Conservation (phyloP, 2,888 invertebrate genomes). For the Crocallis elinguaria region DNA sequence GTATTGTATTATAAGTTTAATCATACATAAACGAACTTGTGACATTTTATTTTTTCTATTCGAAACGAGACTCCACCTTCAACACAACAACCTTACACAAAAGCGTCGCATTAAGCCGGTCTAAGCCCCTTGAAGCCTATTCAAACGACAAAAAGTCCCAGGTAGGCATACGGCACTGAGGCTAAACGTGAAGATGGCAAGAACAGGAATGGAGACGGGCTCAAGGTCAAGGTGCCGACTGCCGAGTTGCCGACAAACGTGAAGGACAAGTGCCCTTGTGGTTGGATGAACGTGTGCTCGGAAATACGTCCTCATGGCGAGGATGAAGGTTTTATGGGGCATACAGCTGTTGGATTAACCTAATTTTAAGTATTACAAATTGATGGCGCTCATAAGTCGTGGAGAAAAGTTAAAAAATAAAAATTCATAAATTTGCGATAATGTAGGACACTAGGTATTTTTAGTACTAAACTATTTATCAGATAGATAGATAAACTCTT, state of each 20-base stretch:
- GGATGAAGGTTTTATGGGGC: not conserved
- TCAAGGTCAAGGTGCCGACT: not conserved
- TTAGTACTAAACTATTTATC: too few relatives aligned
- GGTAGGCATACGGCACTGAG: not conserved
- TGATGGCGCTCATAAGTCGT: too few relatives aligned
- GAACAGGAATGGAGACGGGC: constrained; percentile 1
- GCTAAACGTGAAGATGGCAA: not conserved
- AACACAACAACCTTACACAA: constrained; percentile 8
- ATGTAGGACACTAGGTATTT: too few relatives aligned
- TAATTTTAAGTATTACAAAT: not conserved
- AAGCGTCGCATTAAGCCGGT: not conserved
- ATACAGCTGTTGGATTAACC: not conserved
- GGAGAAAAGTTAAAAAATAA: too few relatives aligned
- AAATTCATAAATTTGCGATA: too few relatives aligned
- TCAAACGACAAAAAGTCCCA: not conserved
- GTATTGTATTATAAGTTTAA: too few relatives aligned
- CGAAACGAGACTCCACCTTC: too few relatives aligned
- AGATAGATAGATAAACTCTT: too few relatives aligned
- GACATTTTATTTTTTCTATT: too few relatives aligned
- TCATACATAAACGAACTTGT: too few relatives aligned
- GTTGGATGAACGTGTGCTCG: not conserved
- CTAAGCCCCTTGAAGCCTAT: constrained; percentile 4
- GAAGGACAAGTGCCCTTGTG: not conserved
- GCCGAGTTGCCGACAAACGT: too few relatives aligned
- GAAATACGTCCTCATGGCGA: not conserved